Evolutionary conservation across 2,113 vertebrate species (phyloP), one percentile per base, ranked within the genome.

Genomic region (Prunella fulvescens): DNA sequence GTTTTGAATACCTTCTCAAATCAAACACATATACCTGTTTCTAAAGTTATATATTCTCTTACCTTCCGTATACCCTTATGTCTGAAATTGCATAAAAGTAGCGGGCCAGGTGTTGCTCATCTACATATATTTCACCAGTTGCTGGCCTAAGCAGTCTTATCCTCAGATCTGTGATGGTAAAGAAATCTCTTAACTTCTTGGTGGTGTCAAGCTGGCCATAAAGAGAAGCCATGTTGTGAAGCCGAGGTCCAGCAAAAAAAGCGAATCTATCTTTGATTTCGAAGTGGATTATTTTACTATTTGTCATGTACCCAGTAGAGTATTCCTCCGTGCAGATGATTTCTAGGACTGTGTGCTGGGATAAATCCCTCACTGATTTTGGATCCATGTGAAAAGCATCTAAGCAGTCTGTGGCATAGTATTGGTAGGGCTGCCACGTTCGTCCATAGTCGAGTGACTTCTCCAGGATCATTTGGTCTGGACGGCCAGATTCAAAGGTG

Each of bases 271-370:
- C 99, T 98, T 99, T 99, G 97, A 99, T 99, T 97, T 99, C 99
- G 31, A 99, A 99, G 95, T 99, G 99, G 83, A 99, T 99, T 8
- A 99, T 99, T 98, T 99, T 99, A 96, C 99, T 99, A 71, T 99
- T 98, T 94, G 99, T 99, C 95, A 99, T 99, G 31, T 99, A 99
- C 42, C 99, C 99, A 2, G 99, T 98, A 19, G 99, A 99, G 95
- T 99, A 99, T 85, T 99, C 99, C 98, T 99, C 99, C 9, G 99
- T 99, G 97, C 99, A 99, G 98, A 99, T 99, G 93, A 99, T 99
- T 98, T 99, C 99, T 95, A 99, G 98, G 84, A 99, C 98, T 2
- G 99, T 99, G 48, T 98, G 98, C 97, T 99, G 99, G 7, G 99
- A 98, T 94, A 99, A 98, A 96, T 99, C 99, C 97, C 98, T 98